phyloP scores from a whole-genome alignment of 2,797 vertebrate genomes.

The Lacerta bilineata region DNA sequence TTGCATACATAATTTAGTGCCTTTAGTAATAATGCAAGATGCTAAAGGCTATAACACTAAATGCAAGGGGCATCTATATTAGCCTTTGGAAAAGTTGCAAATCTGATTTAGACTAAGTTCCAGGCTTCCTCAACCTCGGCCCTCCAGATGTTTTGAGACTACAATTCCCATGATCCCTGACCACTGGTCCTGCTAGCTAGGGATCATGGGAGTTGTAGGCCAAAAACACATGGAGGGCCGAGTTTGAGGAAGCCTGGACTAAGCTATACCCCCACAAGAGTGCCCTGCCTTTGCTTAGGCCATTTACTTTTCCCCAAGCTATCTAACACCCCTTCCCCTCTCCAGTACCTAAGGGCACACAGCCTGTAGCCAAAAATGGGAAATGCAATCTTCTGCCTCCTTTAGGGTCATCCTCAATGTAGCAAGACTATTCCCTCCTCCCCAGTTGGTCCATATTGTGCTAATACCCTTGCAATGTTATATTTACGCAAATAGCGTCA shows the following conservation, averaged over 20 bases:
- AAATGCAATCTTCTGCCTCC: neutral
- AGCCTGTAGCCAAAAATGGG: neutral
- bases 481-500: neutral
- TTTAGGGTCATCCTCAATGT: neutral
- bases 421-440: neutral
- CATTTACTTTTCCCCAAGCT: neutral
- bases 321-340: no score
- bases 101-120: no score
- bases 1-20: no score
- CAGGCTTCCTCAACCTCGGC: no score
- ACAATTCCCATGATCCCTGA: no score
- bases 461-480: neutral
- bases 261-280: neutral
- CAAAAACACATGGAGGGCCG: no score
- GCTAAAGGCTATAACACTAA: neutral
- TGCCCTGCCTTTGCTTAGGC: no score
- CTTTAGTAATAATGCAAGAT: neutral
- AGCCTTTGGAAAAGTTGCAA: neutral
- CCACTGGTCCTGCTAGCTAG: no score
- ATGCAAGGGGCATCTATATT: neutral
- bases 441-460: neutral
- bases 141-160: no score
- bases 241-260: no score
- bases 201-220: no score
- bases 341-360: neutral